Evolutionary conservation across 2,888 invertebrate genomes (phyloP).

Genomic region (Yponomeuta malinellus): DNA sequence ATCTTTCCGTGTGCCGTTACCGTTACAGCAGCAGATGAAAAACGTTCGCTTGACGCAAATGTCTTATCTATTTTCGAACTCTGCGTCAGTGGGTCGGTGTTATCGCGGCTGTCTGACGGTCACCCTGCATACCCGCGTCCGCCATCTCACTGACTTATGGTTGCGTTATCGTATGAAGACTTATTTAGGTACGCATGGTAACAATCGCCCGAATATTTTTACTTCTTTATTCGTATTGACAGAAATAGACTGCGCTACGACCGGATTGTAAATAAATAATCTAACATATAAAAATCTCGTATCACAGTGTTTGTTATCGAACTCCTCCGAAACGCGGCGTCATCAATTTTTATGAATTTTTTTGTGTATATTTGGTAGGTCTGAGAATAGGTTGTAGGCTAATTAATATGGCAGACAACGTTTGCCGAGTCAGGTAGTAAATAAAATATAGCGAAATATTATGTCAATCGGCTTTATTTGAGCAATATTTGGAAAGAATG

Average conservation of each 20-base stretch:
- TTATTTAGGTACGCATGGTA: background rate
- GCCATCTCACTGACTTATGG: background rate
- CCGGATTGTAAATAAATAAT: no score
- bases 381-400: no score
- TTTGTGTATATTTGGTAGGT: no score
- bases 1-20: slow-evolving; percentile 52
- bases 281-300: no score
- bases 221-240: background rate
- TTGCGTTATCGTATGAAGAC: slow-evolving; percentile 1
- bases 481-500: no score
- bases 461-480: no score
- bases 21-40: slow-evolving; percentile 61
- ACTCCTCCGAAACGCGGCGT: no score
- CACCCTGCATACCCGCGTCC: slow-evolving; percentile 2
- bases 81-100: slow-evolving; percentile 64
- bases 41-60: slow-evolving; percentile 74
- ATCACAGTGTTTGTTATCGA: no score
- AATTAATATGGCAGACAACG: no score
- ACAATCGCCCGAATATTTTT: background rate
- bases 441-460: no score
- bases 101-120: slow-evolving; percentile 43
- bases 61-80: slow-evolving; percentile 74
- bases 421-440: no score
- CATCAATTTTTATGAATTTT: no score
- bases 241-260: background rate